Conservation (phyloP, 1,140 invertebrate species). For the Mamestra configurata region DNA sequence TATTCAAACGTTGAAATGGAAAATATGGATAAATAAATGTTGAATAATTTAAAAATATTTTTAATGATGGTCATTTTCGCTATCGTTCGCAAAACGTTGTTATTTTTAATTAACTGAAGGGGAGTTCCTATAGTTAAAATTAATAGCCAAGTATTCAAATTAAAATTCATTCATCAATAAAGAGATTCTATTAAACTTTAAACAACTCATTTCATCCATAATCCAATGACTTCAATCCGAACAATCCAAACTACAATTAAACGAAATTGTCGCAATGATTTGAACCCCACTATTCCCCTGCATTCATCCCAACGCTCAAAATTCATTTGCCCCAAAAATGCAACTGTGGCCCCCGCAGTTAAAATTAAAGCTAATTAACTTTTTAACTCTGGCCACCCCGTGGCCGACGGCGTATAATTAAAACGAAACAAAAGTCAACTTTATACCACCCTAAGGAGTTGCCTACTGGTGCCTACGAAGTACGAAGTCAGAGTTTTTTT, state of each 20-base stretch:
- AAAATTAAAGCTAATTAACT: conserved; percentile 83
- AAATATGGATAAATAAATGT: conserved; percentile 2
- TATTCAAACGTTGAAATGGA: conserved; percentile 28
- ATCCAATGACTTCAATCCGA: background rate
- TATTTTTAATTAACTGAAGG: background rate
- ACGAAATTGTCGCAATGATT: background rate
- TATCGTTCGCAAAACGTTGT: background rate
- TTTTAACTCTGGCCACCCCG: conserved; percentile 73
- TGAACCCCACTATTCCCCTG: background rate
- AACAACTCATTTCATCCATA: too few relatives aligned
- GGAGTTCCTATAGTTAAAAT: too few relatives aligned
- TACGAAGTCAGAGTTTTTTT: conserved; percentile 27
- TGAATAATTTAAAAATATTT: background rate
- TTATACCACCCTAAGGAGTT: conserved; percentile 75
- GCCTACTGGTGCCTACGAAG: background rate
- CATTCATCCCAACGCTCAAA: conserved; percentile 22
- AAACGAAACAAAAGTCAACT: conserved; percentile 83
- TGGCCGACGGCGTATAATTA: conserved; percentile 76
- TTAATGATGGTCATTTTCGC: background rate
- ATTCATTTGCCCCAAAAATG: conserved; percentile 20
- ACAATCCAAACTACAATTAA: background rate
- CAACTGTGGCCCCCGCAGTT: conserved; percentile 47
- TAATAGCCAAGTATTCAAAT: too few relatives aligned
- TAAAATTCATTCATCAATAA: too few relatives aligned
- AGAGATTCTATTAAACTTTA: too few relatives aligned